Base-by-base conservation (phyloP, 2,113 vertebrate species). In the Turnix velox region DNA sequence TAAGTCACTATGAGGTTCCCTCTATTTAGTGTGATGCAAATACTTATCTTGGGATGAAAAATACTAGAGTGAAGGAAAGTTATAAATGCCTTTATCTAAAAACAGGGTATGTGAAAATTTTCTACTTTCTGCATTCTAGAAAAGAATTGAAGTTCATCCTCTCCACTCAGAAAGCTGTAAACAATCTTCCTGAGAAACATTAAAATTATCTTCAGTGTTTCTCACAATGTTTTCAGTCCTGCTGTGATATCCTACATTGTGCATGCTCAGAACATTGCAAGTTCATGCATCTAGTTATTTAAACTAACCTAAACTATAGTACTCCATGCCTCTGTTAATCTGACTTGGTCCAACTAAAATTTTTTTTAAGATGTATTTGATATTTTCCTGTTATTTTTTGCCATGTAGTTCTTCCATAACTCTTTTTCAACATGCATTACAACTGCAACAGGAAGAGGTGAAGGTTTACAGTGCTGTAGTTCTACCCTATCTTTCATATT, bases 221-320 rank as follows among this genome's bases (percentile, higher is more conserved):
- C 20, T 63, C 67, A 6, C 3, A 65, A 8, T 14, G 3, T n/a
- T 77, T 88, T 61, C 14, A 24, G 22, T 68, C 92, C 33, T 77
- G 7, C 10, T 73, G 79, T 57, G 27, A 12, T 28, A 37, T 28
- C 37, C 25, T 39, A 18, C 16, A 39, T 61, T 61, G 58, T 61
- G 2, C 8, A 52, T 13, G 3, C 5, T 43, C 7, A 69, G 30
- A 65, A 82, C 2, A 0, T 11, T 45, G 12, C 2, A 14, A 30
- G 17, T 52, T 78, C 49, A 8, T n/a, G n/a, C 7, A 62, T 42
- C 23, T 66, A 57, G 57, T 52, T 66, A 28, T 73, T 83, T 80
- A 57, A 85, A 31, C 18, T 63, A 61, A 37, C 3, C 30, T 80
- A 37, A 82, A 66, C 14, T 58, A 88, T 91, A 88, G 6, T 4